phyloP scores from a whole-genome alignment of 2,797 vertebrate species.

The Diceros bicornis region DNA sequence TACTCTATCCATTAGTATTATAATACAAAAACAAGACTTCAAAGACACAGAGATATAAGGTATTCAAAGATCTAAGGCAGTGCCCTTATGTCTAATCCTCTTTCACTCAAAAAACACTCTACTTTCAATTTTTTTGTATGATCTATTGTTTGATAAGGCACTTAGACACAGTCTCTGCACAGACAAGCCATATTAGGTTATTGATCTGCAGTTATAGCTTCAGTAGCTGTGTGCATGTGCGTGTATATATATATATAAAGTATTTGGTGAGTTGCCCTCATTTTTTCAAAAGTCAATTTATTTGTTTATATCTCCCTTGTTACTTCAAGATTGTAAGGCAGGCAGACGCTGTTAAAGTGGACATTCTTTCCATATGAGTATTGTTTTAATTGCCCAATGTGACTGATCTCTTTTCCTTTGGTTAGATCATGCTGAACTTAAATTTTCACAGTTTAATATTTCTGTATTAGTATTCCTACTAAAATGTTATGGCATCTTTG shows the following conservation, averaged over 20 bases:
- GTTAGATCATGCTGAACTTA: not conserved
- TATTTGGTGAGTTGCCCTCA: slow-evolving; percentile 16
- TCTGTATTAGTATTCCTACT: not conserved
- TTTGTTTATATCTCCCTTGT: slow-evolving; percentile 48
- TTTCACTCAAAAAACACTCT: slow-evolving; percentile 45
- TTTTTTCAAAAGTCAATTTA: slow-evolving; percentile 17
- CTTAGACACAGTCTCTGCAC: not conserved
- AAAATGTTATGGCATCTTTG: not conserved
- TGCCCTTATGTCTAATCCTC: not conserved
- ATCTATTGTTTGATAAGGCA: slow-evolving; percentile 51
- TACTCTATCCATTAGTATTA: slow-evolving; percentile 64
- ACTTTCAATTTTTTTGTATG: not conserved
- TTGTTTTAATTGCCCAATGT: not conserved
- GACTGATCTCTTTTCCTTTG: not conserved
- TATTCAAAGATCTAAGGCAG: slow-evolving; percentile 57
- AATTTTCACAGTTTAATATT: slow-evolving; percentile 29
- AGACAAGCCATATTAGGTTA: not conserved
- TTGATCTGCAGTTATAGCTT: not conserved
- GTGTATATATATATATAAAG: not conserved
- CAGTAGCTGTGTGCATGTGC: not conserved
- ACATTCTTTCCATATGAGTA: not conserved
- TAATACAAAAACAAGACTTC: slow-evolving; percentile 77
- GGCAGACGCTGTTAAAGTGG: not conserved
- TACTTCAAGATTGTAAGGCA: not conserved
- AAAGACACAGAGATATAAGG: slow-evolving; percentile 64